A percentile compares a stretch with the other conserved stretches of the same genome.
phyloP scores from a whole-genome alignment of 1,140 invertebrate species.

The Dermatophagoides farinae region DNA sequence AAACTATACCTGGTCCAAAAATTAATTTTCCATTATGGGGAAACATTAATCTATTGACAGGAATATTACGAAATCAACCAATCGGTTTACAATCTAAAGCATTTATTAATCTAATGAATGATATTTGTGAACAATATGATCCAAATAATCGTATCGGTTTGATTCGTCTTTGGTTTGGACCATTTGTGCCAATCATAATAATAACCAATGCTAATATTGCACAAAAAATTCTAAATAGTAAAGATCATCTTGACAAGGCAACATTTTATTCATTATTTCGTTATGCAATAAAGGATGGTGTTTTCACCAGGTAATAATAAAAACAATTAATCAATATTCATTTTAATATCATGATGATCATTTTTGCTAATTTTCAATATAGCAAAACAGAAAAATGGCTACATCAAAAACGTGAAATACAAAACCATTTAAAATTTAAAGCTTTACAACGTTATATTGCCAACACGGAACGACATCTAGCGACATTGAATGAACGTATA shows the following conservation, averaged over 20 bases:
- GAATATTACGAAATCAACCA: not conserved
- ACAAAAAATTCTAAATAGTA: not conserved
- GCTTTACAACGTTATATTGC: conserved; percentile 1
- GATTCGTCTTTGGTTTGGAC: conserved; percentile 3
- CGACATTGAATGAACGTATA: not conserved
- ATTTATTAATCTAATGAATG: not conserved
- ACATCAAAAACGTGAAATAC: not conserved
- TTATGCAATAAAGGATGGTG: not conserved
- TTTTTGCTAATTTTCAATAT: too few species aligned
- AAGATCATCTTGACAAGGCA: not conserved
- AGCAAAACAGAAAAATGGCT: conserved; percentile 1
- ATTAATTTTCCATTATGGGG: not conserved
- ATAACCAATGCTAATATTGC: not conserved
- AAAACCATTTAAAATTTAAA: not conserved
- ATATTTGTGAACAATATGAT: not conserved
- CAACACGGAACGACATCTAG: not conserved
- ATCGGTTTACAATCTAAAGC: not conserved
- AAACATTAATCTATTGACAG: not conserved
- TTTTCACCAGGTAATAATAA: conserved; percentile 9
- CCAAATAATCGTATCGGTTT: not conserved
- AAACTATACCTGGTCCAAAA: conserved; percentile 1
- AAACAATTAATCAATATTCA: too few species aligned
- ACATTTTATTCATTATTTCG: conserved; percentile 2
- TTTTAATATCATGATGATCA: too few species aligned
- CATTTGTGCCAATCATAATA: not conserved